Evolutionary conservation across 1,140 invertebrate genomes (phyloP), one percentile per base, ranked within the genome.

Genomic region (Carcinoscorpius rotundicauda): DNA sequence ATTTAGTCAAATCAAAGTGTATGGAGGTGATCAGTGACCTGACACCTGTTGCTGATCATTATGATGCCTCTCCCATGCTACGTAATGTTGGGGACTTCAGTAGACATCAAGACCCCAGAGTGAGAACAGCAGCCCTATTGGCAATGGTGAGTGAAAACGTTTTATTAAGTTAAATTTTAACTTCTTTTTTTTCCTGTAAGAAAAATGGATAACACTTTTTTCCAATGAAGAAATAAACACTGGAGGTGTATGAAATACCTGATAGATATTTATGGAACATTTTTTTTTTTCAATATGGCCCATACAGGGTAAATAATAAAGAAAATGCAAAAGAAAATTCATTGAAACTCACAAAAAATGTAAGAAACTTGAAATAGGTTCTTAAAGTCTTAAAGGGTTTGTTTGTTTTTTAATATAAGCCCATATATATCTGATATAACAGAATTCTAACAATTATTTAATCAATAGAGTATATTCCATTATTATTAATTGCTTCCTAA

Each of bases 41-140:
- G 58, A 79, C 81, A 65, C 82, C 81, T 0, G 73, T 83, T 68
- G 76, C 75, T 64, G 76, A 76, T 11, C 77, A 66, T 65, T 63
- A 59, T 9, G 65, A 67, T 51, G 51, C 64, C 58, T 64, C 60
- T 63, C 50, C 64, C 60, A 76, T 91, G 10, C 81, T 75, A 51
- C 72, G 84, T 72, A 78, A 91, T 63, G 80, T 93, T 10, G 83
- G 84, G 49, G 85, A 86, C 72, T 93, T 90, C 78, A 87, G 88
- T 29, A 83, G 87, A 74, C 87, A 91, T 71, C 87, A 91, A 76
- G 93, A 97, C 82, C 89, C 93, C 1, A 79, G 93, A 73, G 92
- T 96, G 6, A 80, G 93, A 51, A 87, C 87, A 68, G 86, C 88
- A 75, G 90, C 93, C 3, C 88, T 96, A 73, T 82, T 87, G 72